Conservation (phyloP, 2,797 vertebrate species). For the Mus minutoides region DNA sequence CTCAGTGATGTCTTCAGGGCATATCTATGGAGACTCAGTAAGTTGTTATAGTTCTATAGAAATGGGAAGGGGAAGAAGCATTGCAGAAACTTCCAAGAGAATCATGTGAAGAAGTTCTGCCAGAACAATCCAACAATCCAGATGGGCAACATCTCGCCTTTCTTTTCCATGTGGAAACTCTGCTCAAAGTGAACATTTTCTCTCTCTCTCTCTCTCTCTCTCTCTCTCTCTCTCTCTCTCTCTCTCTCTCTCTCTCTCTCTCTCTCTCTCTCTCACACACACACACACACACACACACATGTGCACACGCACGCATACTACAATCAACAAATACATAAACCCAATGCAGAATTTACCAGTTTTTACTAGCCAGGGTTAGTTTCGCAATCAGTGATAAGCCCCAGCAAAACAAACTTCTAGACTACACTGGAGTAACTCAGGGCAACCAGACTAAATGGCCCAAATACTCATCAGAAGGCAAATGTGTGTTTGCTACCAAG, state of each 20-base stretch:
- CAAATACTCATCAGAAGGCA: constrained; percentile 56
- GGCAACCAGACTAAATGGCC: constrained; percentile 55
- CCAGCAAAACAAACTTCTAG: background rate
- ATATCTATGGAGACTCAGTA: constrained; percentile 57
- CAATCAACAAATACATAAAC: background rate
- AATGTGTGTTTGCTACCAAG: constrained; percentile 42
- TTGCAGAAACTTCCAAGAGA: constrained; percentile 45
- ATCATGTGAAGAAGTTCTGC: constrained; percentile 43
- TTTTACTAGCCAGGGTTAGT: constrained; percentile 39
- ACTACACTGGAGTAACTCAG: constrained; percentile 33
- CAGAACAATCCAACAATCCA: constrained; percentile 44
- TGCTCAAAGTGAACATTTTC: background rate
- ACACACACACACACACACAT: background rate
- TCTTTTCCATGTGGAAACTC: constrained; percentile 63
- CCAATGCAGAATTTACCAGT: constrained; percentile 39
- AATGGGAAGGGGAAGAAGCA: constrained; percentile 24
- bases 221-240: background rate
- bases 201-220: background rate
- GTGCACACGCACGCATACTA: background rate
- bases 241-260: background rate
- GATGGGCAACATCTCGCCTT: constrained; percentile 49
- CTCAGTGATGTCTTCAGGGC: constrained; percentile 8
- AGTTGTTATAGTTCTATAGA: constrained; percentile 42
- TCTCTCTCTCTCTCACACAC: background rate
- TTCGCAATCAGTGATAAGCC: constrained; percentile 63